Conservation (phyloP, 2,113 vertebrate genomes). For the Bubalus kerabau region DNA sequence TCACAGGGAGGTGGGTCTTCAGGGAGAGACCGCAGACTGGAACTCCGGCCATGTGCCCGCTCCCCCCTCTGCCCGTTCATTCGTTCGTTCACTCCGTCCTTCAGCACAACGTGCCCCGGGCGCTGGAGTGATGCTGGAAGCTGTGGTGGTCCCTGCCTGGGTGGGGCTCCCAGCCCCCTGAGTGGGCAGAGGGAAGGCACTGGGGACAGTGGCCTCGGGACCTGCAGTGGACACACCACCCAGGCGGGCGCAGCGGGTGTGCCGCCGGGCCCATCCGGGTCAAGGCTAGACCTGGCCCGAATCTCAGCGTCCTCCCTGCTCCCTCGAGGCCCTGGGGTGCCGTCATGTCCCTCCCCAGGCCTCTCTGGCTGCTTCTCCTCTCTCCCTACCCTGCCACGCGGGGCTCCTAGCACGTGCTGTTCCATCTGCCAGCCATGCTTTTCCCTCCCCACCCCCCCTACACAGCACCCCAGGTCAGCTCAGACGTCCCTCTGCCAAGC, state of each 20-base stretch:
- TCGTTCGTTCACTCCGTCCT: accelerated
- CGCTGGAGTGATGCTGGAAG: not conserved
- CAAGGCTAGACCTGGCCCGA: accelerated
- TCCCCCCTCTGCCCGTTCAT: accelerated
- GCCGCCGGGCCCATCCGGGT: accelerated
- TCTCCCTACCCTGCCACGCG: accelerated
- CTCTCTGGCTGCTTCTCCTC: no score
- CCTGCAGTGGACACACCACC: no score
- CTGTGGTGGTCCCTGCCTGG: not conserved
- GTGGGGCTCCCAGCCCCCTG: accelerated
- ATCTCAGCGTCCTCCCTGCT: not conserved
- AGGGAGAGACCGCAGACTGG: slow-evolving; percentile 41
- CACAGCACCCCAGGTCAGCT: not conserved
- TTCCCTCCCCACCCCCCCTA: accelerated
- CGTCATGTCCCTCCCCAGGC: accelerated
- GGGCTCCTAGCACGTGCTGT: no score
- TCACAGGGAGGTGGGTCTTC: slow-evolving; percentile 61
- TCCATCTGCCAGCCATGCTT: accelerated
- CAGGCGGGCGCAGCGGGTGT: no score
- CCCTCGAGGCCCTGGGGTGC: not conserved
- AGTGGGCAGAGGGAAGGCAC: not conserved
- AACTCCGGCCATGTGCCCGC: accelerated
- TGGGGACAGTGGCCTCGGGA: accelerated
- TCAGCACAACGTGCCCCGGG: accelerated
- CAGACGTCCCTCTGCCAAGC: accelerated